phyloP scores from a whole-genome alignment of 2,113 vertebrate species.

The Phycodurus eques region DNA sequence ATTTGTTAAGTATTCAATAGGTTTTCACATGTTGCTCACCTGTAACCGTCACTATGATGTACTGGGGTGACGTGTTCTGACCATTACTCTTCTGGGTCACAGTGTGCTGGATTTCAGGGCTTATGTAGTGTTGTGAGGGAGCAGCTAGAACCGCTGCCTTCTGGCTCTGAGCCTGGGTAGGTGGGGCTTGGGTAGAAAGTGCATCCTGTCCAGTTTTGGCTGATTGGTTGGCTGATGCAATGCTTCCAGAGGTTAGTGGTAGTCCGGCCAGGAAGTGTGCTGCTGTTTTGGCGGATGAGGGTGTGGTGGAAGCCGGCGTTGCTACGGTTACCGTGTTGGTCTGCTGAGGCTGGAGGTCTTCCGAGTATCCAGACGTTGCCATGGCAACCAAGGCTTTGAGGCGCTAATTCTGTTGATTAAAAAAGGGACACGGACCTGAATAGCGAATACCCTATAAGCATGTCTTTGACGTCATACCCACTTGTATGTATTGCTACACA shows the following conservation, averaged over 20 bases:
- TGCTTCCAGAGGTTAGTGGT: constrained; percentile 55
- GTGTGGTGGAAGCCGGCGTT: constrained; percentile 61
- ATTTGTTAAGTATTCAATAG: constrained; percentile 2
- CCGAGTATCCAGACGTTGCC: constrained; percentile 85
- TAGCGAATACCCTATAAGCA: constrained; percentile 19
- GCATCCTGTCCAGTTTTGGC: constrained; percentile 51
- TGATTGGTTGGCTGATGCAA: constrained; percentile 48
- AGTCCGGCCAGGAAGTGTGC: constrained; percentile 80
- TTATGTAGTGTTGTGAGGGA: constrained; percentile 64
- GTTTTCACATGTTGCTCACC: constrained; percentile 71
- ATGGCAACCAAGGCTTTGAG: constrained; percentile 72
- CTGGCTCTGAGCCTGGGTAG: constrained; percentile 61
- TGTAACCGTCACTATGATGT: constrained; percentile 88
- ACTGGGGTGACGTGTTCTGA: constrained; percentile 77
- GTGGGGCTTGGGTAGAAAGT: constrained; percentile 57
- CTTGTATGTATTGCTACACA: constrained; percentile 8
- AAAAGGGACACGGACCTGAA: constrained; percentile 22
- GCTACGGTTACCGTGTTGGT: constrained; percentile 71
- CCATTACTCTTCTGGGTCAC: constrained; percentile 65
- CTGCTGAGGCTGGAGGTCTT: constrained; percentile 83
- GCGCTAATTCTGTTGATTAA: constrained; percentile 44
- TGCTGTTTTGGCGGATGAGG: constrained; percentile 61
- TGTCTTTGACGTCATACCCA: constrained; percentile 5
- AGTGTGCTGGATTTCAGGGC: constrained; percentile 65
- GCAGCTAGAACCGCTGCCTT: constrained; percentile 67